phyloP scores from a whole-genome alignment of 2,113 vertebrate genomes.

The Polyodon spathula region DNA sequence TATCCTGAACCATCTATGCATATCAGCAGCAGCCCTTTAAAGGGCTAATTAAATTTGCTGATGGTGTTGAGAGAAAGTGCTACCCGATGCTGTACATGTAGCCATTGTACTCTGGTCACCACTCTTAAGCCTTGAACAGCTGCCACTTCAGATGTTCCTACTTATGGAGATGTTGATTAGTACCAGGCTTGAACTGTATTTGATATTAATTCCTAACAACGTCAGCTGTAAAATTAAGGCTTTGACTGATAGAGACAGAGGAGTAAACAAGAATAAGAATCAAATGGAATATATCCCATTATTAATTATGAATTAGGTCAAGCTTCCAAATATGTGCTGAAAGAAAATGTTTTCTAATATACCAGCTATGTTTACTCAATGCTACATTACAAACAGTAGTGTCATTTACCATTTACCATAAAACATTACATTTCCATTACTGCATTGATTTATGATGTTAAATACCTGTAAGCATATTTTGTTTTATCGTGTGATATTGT shows the following conservation, averaged over 20 bases:
- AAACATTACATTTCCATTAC: no score
- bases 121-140: conserved; percentile 6
- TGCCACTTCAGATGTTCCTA: neutral
- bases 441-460: no score
- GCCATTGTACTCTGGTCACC: neutral
- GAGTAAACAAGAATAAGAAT: no score
- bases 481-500: no score
- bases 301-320: no score
- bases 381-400: no score
- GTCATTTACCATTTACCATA: no score
- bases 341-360: no score
- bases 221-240: conserved; percentile 6
- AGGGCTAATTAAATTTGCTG: neutral
- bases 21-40: neutral
- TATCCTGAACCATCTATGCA: neutral
- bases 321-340: no score
- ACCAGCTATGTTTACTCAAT: no score
- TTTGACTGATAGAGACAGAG: neutral
- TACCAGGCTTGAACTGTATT: neutral
- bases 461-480: no score
- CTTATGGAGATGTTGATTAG: neutral
- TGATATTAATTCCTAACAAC: conserved; percentile 8
- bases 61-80: neutral
- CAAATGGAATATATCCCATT: no score
- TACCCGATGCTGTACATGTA: conserved; percentile 1